Evolutionary conservation across 2,888 invertebrate species (phyloP), one percentile per base, ranked within the genome.

Genomic region (Limnephilus marmoratus): DNA sequence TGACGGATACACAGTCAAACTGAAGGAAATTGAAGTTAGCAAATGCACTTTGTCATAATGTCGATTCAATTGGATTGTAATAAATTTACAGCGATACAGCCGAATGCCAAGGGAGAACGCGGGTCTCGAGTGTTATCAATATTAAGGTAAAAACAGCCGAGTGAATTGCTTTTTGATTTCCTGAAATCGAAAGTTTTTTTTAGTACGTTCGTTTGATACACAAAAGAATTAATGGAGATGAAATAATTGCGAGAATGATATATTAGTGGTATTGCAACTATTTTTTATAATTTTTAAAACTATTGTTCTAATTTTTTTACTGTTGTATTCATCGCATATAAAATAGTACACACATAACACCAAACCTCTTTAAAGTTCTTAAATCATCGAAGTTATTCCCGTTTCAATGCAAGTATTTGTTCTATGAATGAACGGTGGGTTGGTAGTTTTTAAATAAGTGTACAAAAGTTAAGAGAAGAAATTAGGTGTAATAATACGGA

Each of bases 1-100:
- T 85, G 92, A 92, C 93, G 93, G 93, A 93, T 92, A 92, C 91
- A 90, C 92, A 91, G 92, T 87, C 91, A 92, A 92, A 92, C 91
- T 92, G 80, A 92, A 92, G 93, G 93, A 93, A 93, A 93, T 93
- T 93, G 93, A 92, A 92, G 85, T 93, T 90, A 93, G 93, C 91
- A 90, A 91, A 89, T 93, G 93, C 92, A 93, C 93, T 93, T 92
- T 92, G 92, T 85, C 90, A 88, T 53, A 31, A 87, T 87, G 87
- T 15, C 68, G 68, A 87, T 87, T 49, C 29, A 87, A 87, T 68
- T 45, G 87, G 34, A 53, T 53, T 87, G 37, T 45, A 45, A 80
- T 45, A 86, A 86, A 86, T 45, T 45, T 45, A 45, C 37, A 49
- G 13, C 13, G 18, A 68, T 68, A 68, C n/a, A 18, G 24, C n/a